phyloP scores from a whole-genome alignment of 2,113 vertebrate species.

The Stigmatopora argus region DNA sequence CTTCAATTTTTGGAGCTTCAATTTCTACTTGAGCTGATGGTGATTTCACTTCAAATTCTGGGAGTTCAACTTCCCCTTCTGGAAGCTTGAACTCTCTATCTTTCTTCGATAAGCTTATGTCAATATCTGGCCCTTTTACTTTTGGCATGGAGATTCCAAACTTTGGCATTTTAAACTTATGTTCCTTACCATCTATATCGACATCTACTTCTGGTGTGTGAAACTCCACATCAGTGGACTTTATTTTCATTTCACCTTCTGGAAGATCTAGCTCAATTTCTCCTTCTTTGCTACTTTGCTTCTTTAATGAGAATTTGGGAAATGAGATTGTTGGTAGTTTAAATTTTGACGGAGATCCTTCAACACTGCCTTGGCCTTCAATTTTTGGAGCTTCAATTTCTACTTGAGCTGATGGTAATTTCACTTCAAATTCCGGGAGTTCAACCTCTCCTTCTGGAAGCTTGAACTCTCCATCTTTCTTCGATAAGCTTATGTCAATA shows the following conservation, averaged over 20 bases:
- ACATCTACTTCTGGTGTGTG: neutral
- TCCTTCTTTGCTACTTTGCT: conserved; percentile 4
- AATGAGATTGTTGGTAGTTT: neutral
- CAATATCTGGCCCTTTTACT: conserved; percentile 1
- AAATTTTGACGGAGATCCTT: conserved; percentile 5
- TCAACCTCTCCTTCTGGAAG: conserved; percentile 5
- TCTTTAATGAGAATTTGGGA: neutral
- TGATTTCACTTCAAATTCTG: neutral
- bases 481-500: conserved; percentile 13
- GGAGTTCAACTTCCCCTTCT: conserved; percentile 5
- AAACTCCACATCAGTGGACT: conserved; percentile 3
- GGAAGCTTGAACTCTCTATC: conserved; percentile 8
- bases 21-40: conserved; percentile 1
- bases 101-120: conserved; percentile 19
- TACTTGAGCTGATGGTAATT: neutral
- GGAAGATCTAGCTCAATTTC: conserved; percentile 9
- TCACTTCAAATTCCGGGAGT: neutral
- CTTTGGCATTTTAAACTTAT: conserved; percentile 37
- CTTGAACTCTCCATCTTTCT: conserved; percentile 13
- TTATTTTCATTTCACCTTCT: conserved; percentile 13
- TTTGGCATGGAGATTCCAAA: conserved; percentile 17
- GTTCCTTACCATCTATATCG: neutral
- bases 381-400: conserved; percentile 14
- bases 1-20: conserved; percentile 8
- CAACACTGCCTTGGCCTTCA: conserved; percentile 4